Evolutionary conservation across 1,140 invertebrate species (phyloP), one percentile per base, ranked within the genome.

Genomic region (Drosophila santomea): DNA sequence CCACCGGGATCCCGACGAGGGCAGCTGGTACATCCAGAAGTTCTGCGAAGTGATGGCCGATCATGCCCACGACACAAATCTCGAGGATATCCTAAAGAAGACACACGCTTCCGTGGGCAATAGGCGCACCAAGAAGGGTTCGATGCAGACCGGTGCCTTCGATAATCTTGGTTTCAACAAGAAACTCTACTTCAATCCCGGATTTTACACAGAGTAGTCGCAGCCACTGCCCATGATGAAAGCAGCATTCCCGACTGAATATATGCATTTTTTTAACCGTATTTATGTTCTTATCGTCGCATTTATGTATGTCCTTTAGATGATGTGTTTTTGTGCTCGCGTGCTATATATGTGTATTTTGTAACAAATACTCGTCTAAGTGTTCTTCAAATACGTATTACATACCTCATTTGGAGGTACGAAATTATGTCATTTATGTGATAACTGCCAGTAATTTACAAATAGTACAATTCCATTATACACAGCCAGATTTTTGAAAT

Each of bases 11-110:
- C 81, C 63, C 0, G 63, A 84, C 7, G 83, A 80, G 23, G 96
- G 96, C 15, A 95, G 95, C 56, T 97, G 96, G 95, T 97, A 96
- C 81, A 95, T 97, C 56, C 95, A 96, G 84, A 93, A 94, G 57
- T 93, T 97, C 50, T 97, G 96, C 91, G 93, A 95, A 81, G 93
- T 95, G 64, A 96, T 97, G 85, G 96, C 96, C 92, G 93, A 95
- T 47, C 91, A 95, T 78, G 96, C 96, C 8, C 93, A 94, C 77
- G 92, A 95, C 74, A 93, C 93, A 35, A 94, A 96, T 82, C 79
- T 97, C 20, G 93, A 95, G 68, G 93, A 95, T 79, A 93, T 97
- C 74, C 93, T 97, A 44, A 94, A 93, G 72, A 93, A 94, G 74
- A 95, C 96, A 6, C 45, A 80, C 7, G 93, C 94, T 74, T 51